phyloP scores from a whole-genome alignment of 2,888 invertebrate genomes.

The Odontomyia ornata region DNA sequence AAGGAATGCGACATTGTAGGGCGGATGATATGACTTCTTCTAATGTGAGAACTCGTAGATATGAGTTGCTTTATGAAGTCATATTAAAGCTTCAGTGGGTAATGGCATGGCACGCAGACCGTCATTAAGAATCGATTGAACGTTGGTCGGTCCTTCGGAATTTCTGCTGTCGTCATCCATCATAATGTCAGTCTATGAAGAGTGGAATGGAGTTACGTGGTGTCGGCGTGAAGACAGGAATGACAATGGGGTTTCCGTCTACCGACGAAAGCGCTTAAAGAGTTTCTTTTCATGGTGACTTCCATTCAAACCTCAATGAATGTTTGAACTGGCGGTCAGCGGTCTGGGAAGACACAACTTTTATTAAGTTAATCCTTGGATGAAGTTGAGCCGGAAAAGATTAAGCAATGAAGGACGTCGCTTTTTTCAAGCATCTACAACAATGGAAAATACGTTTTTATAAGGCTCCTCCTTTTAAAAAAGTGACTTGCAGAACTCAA shows the following conservation, averaged over 20 bases:
- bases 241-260: background rate
- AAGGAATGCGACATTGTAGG: background rate
- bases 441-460: too few relatives aligned
- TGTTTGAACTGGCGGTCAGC: too few relatives aligned
- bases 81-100: constrained; percentile 28
- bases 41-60: constrained; percentile 41
- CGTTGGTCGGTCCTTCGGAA: background rate
- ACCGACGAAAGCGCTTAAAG: background rate
- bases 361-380: too few relatives aligned
- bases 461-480: too few relatives aligned
- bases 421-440: too few relatives aligned
- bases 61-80: constrained; percentile 34
- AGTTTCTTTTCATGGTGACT: too few relatives aligned
- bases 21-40: constrained; percentile 33
- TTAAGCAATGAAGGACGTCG: too few relatives aligned
- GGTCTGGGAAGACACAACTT: too few relatives aligned
- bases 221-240: background rate
- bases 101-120: constrained; percentile 31
- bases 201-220: background rate
- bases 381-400: too few relatives aligned
- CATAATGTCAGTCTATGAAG: constrained; percentile 14
- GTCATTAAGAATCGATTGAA: constrained; percentile 40
- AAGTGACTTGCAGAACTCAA: too few relatives aligned
- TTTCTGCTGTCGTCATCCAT: constrained; percentile 29
- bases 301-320: too few relatives aligned